Base-by-base conservation (phyloP, 2,113 vertebrate genomes). In the Caloenas nicobarica region DNA sequence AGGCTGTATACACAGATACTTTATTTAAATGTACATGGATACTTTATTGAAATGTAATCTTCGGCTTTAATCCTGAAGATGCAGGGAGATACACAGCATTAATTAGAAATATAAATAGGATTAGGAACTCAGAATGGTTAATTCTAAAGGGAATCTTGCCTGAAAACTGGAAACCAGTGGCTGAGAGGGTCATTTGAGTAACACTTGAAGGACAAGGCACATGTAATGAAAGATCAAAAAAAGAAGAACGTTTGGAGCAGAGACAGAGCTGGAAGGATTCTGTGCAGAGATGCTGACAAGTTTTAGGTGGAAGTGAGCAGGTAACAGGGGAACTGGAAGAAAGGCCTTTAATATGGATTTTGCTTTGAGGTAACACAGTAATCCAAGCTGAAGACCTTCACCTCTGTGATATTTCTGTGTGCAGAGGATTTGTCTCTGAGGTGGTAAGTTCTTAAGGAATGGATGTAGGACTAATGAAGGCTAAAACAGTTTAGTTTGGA, bases 401-500 rank as follows among this genome's bases (percentile, higher is more conserved):
- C 36, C 44, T 94, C 57, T 77, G 61, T 89, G 87, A 51, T 91
- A 85, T 50, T 82, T 56, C 53, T 89, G 53, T 46, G n/a, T 65
- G 40, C 58, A 91, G 64, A 83, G 74, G 91, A 82, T 93, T 95
- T 95, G 31, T 91, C 81, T 89, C 68, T 0, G 4, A 89, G 81
- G 72, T 89, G 68, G 58, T 28, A 85, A 69, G 66, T 82, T 95
- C 78, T 94, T 96, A 91, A 88, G 71, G 81, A 93, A 93, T 88
- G 36, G 33, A 51, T 88, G 46, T 82, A 44, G 68, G 68, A 57
- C 74, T 96, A 94, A 95, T 50, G 79, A 95, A 95, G 54, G 42
- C 57, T 87, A 65, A 85, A 88, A 36, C 71, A 91, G 50, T 91
- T 95, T 95, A 92, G 73, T 92, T 89, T 87, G 86, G 89, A 89